phyloP scores from a whole-genome alignment of 2,888 invertebrate species.

The Cryptus armator region DNA sequence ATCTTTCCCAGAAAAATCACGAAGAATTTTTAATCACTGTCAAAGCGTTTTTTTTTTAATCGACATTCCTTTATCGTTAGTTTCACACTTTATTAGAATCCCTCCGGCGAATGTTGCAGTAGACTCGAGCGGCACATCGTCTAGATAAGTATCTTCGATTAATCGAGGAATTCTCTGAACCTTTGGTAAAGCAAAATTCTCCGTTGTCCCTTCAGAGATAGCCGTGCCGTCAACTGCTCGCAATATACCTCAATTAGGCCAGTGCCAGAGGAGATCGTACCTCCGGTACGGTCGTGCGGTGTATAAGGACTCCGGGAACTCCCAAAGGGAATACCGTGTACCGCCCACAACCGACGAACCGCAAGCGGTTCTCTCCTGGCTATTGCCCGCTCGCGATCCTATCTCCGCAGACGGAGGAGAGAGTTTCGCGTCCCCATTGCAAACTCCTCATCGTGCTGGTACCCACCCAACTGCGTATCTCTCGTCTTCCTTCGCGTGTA shows the following conservation, averaged over 20 bases:
- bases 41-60: not conserved
- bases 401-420: constrained; percentile 19
- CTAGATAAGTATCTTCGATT: constrained; percentile 24
- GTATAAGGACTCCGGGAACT: constrained; percentile 39
- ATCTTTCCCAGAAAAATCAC: not conserved
- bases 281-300: constrained; percentile 17
- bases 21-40: not conserved
- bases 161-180: not conserved
- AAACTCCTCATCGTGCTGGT: constrained; percentile 24
- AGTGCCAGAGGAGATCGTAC: not conserved
- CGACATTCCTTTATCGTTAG: not conserved
- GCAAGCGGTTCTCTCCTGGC: constrained; percentile 49
- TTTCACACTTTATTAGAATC: not conserved
- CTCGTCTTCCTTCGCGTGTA: not conserved
- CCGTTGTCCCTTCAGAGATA: constrained; percentile 16
- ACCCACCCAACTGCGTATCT: not conserved
- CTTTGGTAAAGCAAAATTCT: not conserved
- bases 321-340: constrained; percentile 55
- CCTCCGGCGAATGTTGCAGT: not conserved
- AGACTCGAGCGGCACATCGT: not conserved
- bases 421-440: constrained; percentile 7
- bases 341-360: constrained; percentile 47
- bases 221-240: constrained; percentile 28
- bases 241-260: constrained; percentile 55
- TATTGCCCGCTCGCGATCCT: constrained; percentile 34